Evolutionary conservation across 2,113 vertebrate species (phyloP), one percentile per base, ranked within the genome.

Genomic region (Eonycteris spelaea): DNA sequence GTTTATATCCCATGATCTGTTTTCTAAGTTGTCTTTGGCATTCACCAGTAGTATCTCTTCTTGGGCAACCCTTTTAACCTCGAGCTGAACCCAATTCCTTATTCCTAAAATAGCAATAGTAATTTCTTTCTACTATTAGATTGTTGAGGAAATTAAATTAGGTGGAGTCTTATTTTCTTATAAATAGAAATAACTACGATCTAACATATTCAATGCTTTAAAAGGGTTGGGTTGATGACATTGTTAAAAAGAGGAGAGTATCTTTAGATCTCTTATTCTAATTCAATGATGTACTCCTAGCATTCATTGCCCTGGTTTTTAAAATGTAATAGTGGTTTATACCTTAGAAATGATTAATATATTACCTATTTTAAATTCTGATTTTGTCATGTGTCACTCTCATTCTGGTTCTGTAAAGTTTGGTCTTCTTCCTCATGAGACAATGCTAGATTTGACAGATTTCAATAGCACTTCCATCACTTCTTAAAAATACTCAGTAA

Each of bases 131-230:
- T 84, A 75, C 4, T 15, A 45, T 59, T 21, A 40, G 11, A 88
- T 70, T 80, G 14, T 48, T 92, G 53, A 70, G 10, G 70, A 96
- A 75, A 95, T 71, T 82, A 21, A 90, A 79, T 93, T 67, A 90
- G 4, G n/a, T 38, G 24, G 7, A 86, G 16, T 86, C 22, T 33
- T 78, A 80, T 77, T 88, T 95, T 91, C 67, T 75, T 51, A 59
- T 40, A 51, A 57, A 83, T 16, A 79, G 53, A 79, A 71, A 83
- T 63, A 79, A 80, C 11, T 63, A 7, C 13, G 63, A 67, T 57
- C 2, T 59, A 75, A 75, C 65, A 35, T 73, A 82, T 40, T 75
- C 70, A 35, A 15, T 43, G 9, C 24, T 86, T 59, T 74, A 5
- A 43, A 79, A 45, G 14, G 21, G 7, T 63, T n/a, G 16, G 26